phyloP scores from a whole-genome alignment of 2,113 vertebrate species.

The Salvelinus alpinus region DNA sequence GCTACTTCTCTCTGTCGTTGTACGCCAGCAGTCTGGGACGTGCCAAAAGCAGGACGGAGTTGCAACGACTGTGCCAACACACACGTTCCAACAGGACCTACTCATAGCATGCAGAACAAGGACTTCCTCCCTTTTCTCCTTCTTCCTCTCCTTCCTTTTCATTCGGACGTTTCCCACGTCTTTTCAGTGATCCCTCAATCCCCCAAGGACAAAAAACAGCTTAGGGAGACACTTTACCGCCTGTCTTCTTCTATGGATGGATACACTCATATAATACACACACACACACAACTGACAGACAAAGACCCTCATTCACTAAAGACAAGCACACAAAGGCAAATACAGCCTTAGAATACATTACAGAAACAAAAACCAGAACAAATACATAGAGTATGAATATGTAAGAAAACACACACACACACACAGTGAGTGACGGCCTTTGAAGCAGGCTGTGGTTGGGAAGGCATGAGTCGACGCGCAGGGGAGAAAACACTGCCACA shows the following conservation, averaged over 20 bases:
- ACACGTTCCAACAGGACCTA: neutral
- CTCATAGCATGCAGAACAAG: conserved; percentile 6
- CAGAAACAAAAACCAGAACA: neutral
- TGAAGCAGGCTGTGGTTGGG: conserved; percentile 15
- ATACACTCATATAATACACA: neutral
- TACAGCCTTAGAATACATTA: neutral
- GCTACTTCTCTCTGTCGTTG: neutral
- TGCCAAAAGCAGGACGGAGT: neutral
- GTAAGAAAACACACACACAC: neutral
- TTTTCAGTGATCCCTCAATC: conserved; percentile 1
- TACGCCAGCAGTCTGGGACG: conserved; percentile 21
- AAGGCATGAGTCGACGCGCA: conserved; percentile 12
- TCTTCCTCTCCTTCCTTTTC: conserved; percentile 31
- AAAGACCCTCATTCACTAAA: neutral
- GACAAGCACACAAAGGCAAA: neutral
- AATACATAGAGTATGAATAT: conserved; percentile 12
- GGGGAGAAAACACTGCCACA: conserved; percentile 17
- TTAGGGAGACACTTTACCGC: neutral
- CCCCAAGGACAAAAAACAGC: conserved; percentile 8
- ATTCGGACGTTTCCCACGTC: neutral
- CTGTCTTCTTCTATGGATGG: neutral
- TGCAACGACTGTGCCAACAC: conserved; percentile 11
- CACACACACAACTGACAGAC: neutral
- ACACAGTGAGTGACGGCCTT: neutral
- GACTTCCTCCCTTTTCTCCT: conserved; percentile 36